Evolutionary conservation across 2,797 vertebrate genomes (phyloP).

Genomic region (Odontamblyopus rebecca): DNA sequence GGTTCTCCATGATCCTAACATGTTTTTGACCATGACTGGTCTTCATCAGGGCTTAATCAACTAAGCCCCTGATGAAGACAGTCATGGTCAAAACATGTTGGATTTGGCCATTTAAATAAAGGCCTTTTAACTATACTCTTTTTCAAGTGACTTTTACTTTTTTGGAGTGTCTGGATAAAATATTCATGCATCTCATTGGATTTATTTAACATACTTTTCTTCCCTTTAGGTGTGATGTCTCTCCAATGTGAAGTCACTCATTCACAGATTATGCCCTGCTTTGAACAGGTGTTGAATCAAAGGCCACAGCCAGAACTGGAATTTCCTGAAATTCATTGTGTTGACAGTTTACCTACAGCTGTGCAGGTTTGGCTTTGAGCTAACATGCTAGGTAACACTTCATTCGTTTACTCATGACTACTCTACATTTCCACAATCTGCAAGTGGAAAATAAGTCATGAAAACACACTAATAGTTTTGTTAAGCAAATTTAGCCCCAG

Average conservation of each 20-base stretch:
- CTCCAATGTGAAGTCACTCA: constrained; percentile 31
- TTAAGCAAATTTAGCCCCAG: not conserved
- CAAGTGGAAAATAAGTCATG: not conserved
- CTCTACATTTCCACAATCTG: not conserved
- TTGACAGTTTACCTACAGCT: constrained; percentile 10
- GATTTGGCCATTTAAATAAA: too few relatives aligned
- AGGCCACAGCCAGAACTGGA: constrained; percentile 50
- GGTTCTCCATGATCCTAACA: not conserved
- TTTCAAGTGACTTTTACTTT: too few relatives aligned
- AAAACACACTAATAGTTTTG: not conserved
- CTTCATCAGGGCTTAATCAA: too few relatives aligned
- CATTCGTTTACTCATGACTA: not conserved
- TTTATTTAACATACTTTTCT: constrained; percentile 29
- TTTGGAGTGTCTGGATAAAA: too few relatives aligned
- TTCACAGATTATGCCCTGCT: constrained; percentile 22
- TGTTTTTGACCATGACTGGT: too few relatives aligned
- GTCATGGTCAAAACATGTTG: too few relatives aligned
- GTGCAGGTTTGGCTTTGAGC: constrained; percentile 34
- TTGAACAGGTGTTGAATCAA: constrained; percentile 43
- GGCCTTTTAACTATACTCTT: too few relatives aligned
- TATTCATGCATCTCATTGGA: constrained; percentile 42
- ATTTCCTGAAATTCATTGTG: constrained; percentile 48
- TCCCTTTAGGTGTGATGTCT: constrained; percentile 25
- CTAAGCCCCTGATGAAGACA: too few relatives aligned
- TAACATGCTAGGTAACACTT: constrained; percentile 8